phyloP scores from a whole-genome alignment of 2,113 vertebrate species.

The Hippocampus zosterae region DNA sequence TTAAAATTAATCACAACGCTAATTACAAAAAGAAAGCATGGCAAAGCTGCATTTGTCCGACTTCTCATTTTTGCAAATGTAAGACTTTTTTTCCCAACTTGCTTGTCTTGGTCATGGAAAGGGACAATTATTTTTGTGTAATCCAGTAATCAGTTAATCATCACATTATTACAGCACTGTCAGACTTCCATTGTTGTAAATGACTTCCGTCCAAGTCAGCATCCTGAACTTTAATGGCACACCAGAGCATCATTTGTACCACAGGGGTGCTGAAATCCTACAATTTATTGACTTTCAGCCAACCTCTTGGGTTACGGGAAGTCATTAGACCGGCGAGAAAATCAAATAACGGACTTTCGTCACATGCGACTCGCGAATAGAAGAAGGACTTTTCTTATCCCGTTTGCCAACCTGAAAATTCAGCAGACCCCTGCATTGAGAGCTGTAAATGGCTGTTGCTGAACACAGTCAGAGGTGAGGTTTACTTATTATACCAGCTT shows the following conservation, averaged over 20 bases:
- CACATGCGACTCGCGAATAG: constrained; percentile 21
- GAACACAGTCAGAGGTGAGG: constrained; percentile 32
- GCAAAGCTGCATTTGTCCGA: not conserved
- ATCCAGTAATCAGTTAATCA: not conserved
- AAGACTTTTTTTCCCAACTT: not conserved
- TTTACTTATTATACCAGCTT: constrained; percentile 23
- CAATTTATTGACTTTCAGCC: constrained; percentile 31
- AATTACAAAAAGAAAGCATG: not conserved
- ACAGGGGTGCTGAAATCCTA: constrained; percentile 8
- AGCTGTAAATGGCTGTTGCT: constrained; percentile 35
- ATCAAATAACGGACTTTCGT: constrained; percentile 30
- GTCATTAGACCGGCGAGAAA: constrained; percentile 21
- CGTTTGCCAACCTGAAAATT: constrained; percentile 50
- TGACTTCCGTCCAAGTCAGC: constrained; percentile 8
- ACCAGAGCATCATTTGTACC: constrained; percentile 8
- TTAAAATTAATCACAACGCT: not conserved
- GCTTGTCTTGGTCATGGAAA: not conserved
- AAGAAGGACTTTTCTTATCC: constrained; percentile 30
- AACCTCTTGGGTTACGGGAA: constrained; percentile 15
- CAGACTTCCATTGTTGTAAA: constrained; percentile 9
- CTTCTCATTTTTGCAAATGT: not conserved
- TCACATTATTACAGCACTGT: not conserved
- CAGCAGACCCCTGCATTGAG: constrained; percentile 48
- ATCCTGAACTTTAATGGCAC: constrained; percentile 1
- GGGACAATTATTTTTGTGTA: not conserved